These are phyloP conservation scores for Sternarchorhynchus goeldii DNA, from an alignment of 2,797 vertebrate species.

Conservation along the genomic window DNA sequence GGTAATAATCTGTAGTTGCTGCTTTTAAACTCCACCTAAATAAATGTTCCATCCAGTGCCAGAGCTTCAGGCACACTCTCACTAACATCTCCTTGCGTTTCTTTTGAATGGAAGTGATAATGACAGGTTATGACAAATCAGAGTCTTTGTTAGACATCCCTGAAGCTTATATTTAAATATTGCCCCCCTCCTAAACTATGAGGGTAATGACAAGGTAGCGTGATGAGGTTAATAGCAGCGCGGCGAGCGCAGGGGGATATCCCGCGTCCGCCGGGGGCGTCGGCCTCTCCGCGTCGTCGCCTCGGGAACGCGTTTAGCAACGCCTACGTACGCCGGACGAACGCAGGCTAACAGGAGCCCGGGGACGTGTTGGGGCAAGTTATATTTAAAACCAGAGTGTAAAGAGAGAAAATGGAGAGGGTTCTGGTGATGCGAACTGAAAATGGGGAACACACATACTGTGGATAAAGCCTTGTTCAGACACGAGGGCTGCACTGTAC, in stretches of 20 bases:
- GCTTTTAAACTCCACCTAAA: constrained; percentile 31
- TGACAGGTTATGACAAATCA: constrained; percentile 47
- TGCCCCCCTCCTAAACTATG: constrained; percentile 37
- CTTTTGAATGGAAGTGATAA: constrained; percentile 45
- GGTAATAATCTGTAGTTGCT: constrained; percentile 18
- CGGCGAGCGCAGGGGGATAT: constrained; percentile 32
- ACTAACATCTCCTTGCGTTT: constrained; percentile 32
- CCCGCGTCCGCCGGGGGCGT: background rate
- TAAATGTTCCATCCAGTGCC: constrained; percentile 8
- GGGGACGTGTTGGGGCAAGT: background rate
- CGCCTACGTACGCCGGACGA: background rate
- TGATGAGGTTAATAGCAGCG: constrained; percentile 53
- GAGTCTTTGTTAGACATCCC: constrained; percentile 45
- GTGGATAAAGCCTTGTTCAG: background rate
- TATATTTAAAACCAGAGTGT: constrained; percentile 14
- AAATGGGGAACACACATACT: background rate
- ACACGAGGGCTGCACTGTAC: background rate
- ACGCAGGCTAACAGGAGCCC: constrained; percentile 15
- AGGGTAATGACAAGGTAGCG: constrained; percentile 50
- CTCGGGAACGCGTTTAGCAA: background rate
- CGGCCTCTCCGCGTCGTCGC: background rate
- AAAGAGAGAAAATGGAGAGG: constrained; percentile 11
- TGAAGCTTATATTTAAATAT: constrained; percentile 51
- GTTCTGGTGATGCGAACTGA: constrained; percentile 5
- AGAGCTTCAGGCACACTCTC: constrained; percentile 10